Conservation (phyloP, 2,888 invertebrate species). For the Pediacus dermestoides region DNA sequence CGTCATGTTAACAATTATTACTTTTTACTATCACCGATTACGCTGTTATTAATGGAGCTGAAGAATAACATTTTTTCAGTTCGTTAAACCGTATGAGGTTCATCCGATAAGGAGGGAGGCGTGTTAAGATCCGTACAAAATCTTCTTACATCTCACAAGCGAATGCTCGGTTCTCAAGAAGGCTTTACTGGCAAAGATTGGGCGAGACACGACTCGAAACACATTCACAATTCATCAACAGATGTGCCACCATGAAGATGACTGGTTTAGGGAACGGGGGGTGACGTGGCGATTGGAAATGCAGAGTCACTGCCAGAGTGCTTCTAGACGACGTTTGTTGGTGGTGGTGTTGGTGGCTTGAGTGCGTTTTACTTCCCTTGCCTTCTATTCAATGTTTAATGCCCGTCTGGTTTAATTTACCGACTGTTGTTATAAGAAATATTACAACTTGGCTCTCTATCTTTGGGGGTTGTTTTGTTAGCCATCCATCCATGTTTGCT, state of each 20-base stretch:
- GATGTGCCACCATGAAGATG: constrained; percentile 9
- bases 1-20: too few relatives aligned
- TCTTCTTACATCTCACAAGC: constrained; percentile 10
- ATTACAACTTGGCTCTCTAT: constrained; percentile 19
- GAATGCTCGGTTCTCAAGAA: constrained; percentile 24
- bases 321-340: constrained; percentile 11
- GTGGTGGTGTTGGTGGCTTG: constrained; percentile 7
- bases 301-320: constrained; percentile 20
- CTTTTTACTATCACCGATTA: too few relatives aligned
- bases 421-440: constrained; percentile 20
- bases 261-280: constrained; percentile 10
- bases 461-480: constrained; percentile 23
- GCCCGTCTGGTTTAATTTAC: constrained; percentile 17
- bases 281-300: constrained; percentile 20
- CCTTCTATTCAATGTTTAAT: constrained; percentile 17
- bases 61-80: constrained; percentile 5
- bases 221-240: constrained; percentile 19
- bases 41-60: constrained; percentile 5
- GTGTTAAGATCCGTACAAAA: constrained; percentile 8
- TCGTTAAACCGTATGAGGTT: constrained; percentile 5
- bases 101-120: constrained; percentile 5
- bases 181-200: constrained; percentile 19
- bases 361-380: constrained; percentile 14
- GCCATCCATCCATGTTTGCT: constrained; percentile 23
- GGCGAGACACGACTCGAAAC: constrained; percentile 16